A percentile compares a stretch with the other conserved stretches of the same genome.
Conservation (phyloP, 2,113 vertebrate genomes). For the Phocoena sinus region DNA sequence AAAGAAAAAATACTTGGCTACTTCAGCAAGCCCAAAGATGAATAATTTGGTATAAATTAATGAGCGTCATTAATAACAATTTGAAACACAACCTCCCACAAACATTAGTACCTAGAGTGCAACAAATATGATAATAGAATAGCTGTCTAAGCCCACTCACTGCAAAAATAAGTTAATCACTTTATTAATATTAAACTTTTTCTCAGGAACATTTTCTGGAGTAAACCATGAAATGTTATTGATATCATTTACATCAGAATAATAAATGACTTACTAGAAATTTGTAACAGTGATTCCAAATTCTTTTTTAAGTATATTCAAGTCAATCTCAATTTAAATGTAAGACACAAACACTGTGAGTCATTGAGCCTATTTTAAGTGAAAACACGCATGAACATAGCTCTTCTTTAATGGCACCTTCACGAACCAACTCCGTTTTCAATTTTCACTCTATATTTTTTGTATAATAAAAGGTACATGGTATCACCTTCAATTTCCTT, state of each 20-base stretch:
- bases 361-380: background rate
- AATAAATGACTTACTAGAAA: conserved; percentile 47
- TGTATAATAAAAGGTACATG: background rate
- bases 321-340: conserved; percentile 38
- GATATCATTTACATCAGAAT: conserved; percentile 41
- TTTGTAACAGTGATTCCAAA: conserved; percentile 14
- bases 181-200: conserved; percentile 47
- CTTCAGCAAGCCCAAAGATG: conserved; percentile 29
- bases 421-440: background rate
- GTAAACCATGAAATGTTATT: conserved; percentile 16
- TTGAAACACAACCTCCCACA: conserved; percentile 52
- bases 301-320: background rate
- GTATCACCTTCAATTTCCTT: background rate
- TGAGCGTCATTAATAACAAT: conserved; percentile 69
- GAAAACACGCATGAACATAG: background rate
- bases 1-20: conserved; percentile 32
- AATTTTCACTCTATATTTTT: background rate
- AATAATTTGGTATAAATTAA: conserved; percentile 64
- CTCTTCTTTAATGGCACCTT: background rate
- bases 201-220: conserved; percentile 33
- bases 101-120: conserved; percentile 50
- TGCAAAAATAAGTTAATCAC: conserved; percentile 50
- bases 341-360: background rate
- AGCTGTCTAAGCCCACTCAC: conserved; percentile 12
- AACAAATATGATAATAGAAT: conserved; percentile 53